Evolutionary conservation across 2,113 vertebrate genomes (phyloP), one percentile per base, ranked within the genome.

Genomic region (Dendrocopos noguchii): DNA sequence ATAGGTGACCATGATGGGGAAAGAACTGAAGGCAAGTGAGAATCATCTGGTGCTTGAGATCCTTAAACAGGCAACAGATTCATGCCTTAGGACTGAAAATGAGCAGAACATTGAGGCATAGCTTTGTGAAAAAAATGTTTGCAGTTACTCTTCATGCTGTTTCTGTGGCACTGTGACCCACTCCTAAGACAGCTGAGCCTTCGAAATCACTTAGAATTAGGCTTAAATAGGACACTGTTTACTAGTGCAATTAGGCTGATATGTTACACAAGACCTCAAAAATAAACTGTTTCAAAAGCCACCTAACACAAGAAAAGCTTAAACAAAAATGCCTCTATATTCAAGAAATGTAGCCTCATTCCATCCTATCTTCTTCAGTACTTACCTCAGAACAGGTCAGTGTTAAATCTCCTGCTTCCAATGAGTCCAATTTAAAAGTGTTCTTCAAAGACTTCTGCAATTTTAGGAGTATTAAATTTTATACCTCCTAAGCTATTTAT

Each of bases 401-500:
- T 7, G 36, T 34, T 87, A 87, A 83, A 84, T 78, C 84, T 82
- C 61, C 80, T 87, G 27, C 68, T 84, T 72, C 87, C 89, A 91
- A 4, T 0, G 4, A 92, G 39, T 59, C 55, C 3, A 17, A 78
- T 80, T 90, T 93, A 84, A 87, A 90, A 52, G 42, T 61, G 28
- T 82, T 94, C 96, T 96, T 96, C 94, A 81, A 94, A 96, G 91
- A 75, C 68, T 91, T 81, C 82, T 91, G 72, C 64, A 76, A 92
- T 94, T 96, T 78, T n/a, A 87, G 59, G 17, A 66, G 80, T 84
- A 81, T 93, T 96, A 89, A 84, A 95, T 95, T 94, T 93, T 90
- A 93, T 59, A 75, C 59, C 68, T 95, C 39, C 66, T 65, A 75
- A 86, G 90, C 91, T 94, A 90, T 93, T 97, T 96, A 96, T 97